A percentile compares a stretch with the other conserved stretches of the same genome.
phyloP scores from a whole-genome alignment of 2,888 invertebrate species.

The Mesorhabditis sp. region DNA sequence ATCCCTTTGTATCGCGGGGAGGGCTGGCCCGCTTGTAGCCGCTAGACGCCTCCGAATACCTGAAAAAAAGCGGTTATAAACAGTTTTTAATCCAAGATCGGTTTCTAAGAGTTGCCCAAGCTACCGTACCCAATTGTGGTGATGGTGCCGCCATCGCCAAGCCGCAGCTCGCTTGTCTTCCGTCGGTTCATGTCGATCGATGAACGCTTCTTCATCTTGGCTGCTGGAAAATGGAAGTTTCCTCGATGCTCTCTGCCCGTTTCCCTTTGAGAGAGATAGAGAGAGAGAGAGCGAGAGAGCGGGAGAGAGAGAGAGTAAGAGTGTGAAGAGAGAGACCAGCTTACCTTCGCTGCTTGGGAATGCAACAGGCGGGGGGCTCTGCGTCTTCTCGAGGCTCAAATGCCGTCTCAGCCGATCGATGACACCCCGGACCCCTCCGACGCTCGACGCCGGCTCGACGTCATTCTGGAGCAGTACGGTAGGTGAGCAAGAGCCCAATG shows the following conservation, averaged over 20 bases:
- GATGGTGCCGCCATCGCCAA: conserved; percentile 48
- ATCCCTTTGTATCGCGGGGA: conserved; percentile 55
- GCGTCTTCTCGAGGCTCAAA: conserved; percentile 48
- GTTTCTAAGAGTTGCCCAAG: background rate
- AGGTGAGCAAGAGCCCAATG: background rate
- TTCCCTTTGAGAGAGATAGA: conserved; percentile 15
- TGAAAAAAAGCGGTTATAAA: background rate
- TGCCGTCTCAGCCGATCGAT: conserved; percentile 46
- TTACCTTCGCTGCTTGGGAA: background rate
- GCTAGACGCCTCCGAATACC: conserved; percentile 17
- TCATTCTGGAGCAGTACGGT: conserved; percentile 11
- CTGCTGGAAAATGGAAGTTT: conserved; percentile 8
- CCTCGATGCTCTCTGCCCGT: conserved; percentile 7
- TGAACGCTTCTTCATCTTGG: conserved; percentile 35
- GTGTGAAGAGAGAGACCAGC: background rate
- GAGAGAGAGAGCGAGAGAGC: conserved; percentile 13
- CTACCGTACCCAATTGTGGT: conserved; percentile 36
- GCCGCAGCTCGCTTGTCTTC: conserved; percentile 39
- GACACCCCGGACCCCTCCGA: conserved; percentile 28
- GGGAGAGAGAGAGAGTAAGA: background rate
- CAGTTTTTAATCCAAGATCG: no score
- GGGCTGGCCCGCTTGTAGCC: conserved; percentile 51
- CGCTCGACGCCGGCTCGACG: conserved; percentile 17
- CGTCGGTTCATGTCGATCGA: conserved; percentile 42
- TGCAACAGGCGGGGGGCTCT: conserved; percentile 22